phyloP scores from a whole-genome alignment of 2,113 vertebrate species.

The Dermatemys mawii region DNA sequence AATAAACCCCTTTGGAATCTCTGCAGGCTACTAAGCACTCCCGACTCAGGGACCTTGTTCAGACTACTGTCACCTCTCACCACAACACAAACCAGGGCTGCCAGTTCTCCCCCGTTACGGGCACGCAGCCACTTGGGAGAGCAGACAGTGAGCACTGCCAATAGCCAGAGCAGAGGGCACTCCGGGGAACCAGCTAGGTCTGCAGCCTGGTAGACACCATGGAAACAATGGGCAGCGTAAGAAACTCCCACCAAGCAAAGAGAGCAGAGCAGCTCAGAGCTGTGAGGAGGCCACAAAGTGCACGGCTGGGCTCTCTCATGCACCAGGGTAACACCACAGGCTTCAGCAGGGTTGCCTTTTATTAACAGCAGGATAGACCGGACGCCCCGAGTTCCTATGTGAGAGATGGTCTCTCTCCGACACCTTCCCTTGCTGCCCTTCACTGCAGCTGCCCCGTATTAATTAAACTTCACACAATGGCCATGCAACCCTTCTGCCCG shows the following conservation, averaged over 20 bases:
- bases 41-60: fast-evolving
- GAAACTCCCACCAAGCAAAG: no score
- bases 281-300: no score
- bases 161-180: neutral
- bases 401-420: neutral
- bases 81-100: no score
- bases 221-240: no score
- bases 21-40: no score
- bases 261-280: no score
- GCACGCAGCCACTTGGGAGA: neutral
- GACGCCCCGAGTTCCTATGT: neutral
- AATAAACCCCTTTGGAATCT: neutral
- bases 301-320: neutral
- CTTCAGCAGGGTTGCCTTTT: neutral
- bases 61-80: neutral
- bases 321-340: neutral
- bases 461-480: neutral
- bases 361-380: neutral
- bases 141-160: neutral
- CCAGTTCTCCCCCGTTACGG: neutral
- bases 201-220: no score
- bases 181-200: no score
- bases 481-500: no score
- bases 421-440: neutral
- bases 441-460: neutral